Base-by-base conservation (phyloP, 1,140 invertebrate species). In the Drosophila ohnishii region DNA sequence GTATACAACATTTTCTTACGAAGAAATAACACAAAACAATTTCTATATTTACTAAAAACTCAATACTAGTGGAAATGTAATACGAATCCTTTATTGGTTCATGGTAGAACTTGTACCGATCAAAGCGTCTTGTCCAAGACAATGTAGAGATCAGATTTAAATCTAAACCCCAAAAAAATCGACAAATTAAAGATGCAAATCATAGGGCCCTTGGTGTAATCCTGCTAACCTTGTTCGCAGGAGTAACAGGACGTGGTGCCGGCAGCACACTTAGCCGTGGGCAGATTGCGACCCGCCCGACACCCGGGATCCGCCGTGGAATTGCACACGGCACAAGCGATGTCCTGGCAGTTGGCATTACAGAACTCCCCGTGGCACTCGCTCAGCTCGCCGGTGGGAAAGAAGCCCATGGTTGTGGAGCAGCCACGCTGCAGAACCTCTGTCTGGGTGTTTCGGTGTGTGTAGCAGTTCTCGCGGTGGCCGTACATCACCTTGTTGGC, bases 141-240 rank as follows among this genome's bases (percentile, higher is more conserved):
- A 44, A 11, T 11, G 5, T 13, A 44, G 10, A 9, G 19, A 44
- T 44, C 11, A 11, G 16, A 11, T 44, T 19, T 5, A 11, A 39
- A 11, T 35, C 11, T 0, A 13, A 5, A 44, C 42, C 10, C 5
- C 0, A 2, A 22, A 2, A 13, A 44, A 44, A 3, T 1, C 2
- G 3, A 44, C 14, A 19, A 16, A 19, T 13, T 0, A 2, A 13
- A 42, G 16, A 42, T 11, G 2, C 16, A 13, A 22, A 16, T 32
- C 4, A 11, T 13, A 11, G 5, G 34, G 34, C 25, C 25, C 6
- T 19, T 10, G 19, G 19, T 19, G 14, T 14, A 1, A 25, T 37
- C 28, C 72, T 62, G 76, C 75, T 85, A 81, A 81, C 89, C 85
- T 79, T 87, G 71, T 67, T 90, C 90, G 64, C 89, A 90, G 35